Percentiles rank a stretch among this genome's conserved stretches.
Evolutionary conservation across 2,888 invertebrate species (phyloP).

Genomic region (Ametastegia equiseti): DNA sequence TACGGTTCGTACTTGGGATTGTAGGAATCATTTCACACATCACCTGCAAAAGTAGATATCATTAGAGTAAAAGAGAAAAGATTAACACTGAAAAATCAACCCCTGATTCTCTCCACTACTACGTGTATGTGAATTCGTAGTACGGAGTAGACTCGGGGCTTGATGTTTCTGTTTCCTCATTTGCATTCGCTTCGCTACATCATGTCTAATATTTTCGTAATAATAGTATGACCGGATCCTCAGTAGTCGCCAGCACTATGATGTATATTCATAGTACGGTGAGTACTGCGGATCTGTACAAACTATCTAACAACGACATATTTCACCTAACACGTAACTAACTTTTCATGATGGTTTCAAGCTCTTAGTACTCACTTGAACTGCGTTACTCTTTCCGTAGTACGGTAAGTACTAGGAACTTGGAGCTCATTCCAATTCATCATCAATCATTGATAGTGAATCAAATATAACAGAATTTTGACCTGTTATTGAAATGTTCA

Average conservation of each 20-base stretch:
- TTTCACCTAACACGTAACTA: not conserved
- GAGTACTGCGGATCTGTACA: constrained; percentile 59
- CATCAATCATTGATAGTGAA: not conserved
- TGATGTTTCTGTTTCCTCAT: constrained; percentile 26
- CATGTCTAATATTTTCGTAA: not conserved
- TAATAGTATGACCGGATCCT: constrained; percentile 49
- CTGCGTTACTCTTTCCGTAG: constrained; percentile 18
- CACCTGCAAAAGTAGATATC: not conserved
- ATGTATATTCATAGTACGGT: constrained; percentile 64
- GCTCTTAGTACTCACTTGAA: constrained; percentile 29
- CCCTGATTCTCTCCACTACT: constrained; percentile 37
- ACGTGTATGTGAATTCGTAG: constrained; percentile 24
- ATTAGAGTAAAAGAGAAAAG: not conserved
- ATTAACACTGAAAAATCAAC: constrained; percentile 31
- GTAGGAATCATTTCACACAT: constrained; percentile 23
- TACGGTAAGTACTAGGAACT: constrained; percentile 18
- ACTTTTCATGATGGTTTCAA: constrained; percentile 3
- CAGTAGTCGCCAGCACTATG: constrained; percentile 61
- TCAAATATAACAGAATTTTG: not conserved
- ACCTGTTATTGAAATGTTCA: not conserved
- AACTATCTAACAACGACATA: not conserved
- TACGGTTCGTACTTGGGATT: constrained; percentile 37
- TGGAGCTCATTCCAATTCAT: not conserved
- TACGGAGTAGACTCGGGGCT: constrained; percentile 35
- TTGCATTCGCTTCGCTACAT: not conserved